phyloP scores from a whole-genome alignment of 2,888 invertebrate genomes.

The Acleris laterana region DNA sequence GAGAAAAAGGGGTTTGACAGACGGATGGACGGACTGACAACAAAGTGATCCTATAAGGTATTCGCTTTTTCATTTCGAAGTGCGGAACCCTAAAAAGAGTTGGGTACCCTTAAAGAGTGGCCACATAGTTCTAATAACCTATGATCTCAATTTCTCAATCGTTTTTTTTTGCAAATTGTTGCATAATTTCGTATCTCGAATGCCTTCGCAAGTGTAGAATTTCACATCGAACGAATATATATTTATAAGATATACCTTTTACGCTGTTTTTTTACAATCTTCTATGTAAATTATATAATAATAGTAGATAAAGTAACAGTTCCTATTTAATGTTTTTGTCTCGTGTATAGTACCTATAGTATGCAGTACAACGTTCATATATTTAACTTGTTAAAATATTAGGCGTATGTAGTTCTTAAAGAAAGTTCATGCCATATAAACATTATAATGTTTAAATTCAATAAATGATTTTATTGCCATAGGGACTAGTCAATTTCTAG shows the following conservation, averaged over 20 bases:
- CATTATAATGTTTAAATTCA: not conserved
- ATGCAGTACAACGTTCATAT: not conserved
- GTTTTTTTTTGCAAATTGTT: not conserved
- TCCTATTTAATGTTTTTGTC: constrained; percentile 26
- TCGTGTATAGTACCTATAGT: constrained; percentile 11
- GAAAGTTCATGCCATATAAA: not conserved
- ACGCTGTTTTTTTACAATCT: not conserved
- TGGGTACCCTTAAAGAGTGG: constrained; percentile 20
- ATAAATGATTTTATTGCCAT: not conserved
- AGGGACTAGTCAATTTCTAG: not conserved
- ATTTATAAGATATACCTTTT: not conserved
- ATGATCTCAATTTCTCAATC: constrained; percentile 12
- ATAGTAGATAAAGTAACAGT: constrained; percentile 9
- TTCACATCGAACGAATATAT: not conserved
- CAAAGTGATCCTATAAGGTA: no score
- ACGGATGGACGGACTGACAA: no score
- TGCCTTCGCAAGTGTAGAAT: no score
- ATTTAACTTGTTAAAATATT: not conserved
- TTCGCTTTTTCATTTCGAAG: no score
- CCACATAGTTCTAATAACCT: not conserved
- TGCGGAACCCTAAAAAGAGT: no score
- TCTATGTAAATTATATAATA: not conserved
- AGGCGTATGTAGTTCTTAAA: constrained; percentile 1
- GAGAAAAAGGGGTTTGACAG: no score
- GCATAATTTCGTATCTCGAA: no score